phyloP scores from a whole-genome alignment of 2,888 invertebrate species.

The Drosophila formosana region DNA sequence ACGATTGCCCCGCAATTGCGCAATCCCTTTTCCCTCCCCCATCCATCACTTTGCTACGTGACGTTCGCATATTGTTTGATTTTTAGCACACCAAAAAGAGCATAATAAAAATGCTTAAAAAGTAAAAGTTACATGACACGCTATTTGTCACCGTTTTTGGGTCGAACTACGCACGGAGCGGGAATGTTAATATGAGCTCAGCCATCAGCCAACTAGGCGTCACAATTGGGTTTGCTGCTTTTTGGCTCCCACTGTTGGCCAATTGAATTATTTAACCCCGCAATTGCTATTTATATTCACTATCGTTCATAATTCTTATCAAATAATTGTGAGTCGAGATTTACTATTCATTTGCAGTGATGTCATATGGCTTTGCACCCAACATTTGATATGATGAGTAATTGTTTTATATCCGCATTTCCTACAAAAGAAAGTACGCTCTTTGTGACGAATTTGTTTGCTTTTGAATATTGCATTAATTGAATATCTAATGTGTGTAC shows the following conservation, averaged over 20 bases:
- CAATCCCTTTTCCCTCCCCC: constrained; percentile 41
- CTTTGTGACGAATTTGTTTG: constrained; percentile 1
- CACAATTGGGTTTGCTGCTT: constrained; percentile 30
- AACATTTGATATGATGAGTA: constrained; percentile 34
- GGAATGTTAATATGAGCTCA: constrained; percentile 35
- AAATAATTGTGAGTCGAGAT: constrained; percentile 22
- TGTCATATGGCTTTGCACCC: constrained; percentile 33
- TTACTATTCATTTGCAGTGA: constrained; percentile 38
- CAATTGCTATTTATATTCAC: constrained; percentile 6
- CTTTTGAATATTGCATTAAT: neutral
- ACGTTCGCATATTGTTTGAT: constrained; percentile 48
- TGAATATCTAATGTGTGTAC: neutral
- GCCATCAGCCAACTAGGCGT: constrained; percentile 32
- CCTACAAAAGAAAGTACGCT: neutral
- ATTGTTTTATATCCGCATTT: constrained; percentile 11
- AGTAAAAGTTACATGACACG: constrained; percentile 78
- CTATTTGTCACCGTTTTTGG: constrained; percentile 43
- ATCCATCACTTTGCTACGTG: constrained; percentile 62
- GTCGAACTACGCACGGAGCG: constrained; percentile 12
- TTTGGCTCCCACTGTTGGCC: constrained; percentile 11
- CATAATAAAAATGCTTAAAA: constrained; percentile 46
- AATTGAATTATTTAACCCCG: constrained; percentile 18
- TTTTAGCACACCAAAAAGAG: neutral
- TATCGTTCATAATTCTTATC: constrained; percentile 39
- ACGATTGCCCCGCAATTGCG: constrained; percentile 57